phyloP scores from a whole-genome alignment of 2,888 invertebrate species.

The Periphyllus acericola region DNA sequence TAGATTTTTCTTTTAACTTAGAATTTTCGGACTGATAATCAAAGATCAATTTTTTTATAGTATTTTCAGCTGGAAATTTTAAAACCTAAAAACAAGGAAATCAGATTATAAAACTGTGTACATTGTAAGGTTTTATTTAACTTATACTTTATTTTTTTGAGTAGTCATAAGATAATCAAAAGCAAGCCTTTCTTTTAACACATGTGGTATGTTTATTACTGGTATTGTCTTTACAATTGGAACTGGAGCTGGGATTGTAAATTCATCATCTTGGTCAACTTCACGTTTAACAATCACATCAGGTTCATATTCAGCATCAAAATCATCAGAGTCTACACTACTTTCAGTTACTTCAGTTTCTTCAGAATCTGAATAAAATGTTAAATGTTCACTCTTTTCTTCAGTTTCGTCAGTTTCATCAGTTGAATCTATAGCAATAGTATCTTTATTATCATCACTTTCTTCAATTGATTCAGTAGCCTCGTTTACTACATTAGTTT shows the following conservation, averaged over 20 bases:
- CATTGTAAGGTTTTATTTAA: neutral
- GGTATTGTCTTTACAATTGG: constrained; percentile 28
- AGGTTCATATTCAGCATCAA: neutral
- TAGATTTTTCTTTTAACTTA: neutral
- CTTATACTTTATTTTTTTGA: neutral
- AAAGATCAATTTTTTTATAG: neutral
- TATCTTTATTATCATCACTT: too few species aligned
- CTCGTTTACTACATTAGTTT: too few species aligned
- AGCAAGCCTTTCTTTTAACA: constrained; percentile 15
- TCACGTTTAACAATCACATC: neutral
- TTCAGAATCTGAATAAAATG: neutral
- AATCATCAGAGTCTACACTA: neutral
- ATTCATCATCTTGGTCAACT: neutral
- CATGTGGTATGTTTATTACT: constrained; percentile 8
- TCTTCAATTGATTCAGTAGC: too few species aligned
- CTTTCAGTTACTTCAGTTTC: neutral
- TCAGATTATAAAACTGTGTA: neutral
- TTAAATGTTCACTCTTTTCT: too few species aligned
- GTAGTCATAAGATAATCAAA: neutral
- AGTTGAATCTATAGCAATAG: too few species aligned
- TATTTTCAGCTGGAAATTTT: neutral
- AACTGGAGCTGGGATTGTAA: constrained; percentile 23
- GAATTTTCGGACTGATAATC: neutral
- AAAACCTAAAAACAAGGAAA: constrained; percentile 4
- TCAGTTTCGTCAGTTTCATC: neutral